Conservation (phyloP, 2,797 vertebrate genomes). For the Carapus acus region DNA sequence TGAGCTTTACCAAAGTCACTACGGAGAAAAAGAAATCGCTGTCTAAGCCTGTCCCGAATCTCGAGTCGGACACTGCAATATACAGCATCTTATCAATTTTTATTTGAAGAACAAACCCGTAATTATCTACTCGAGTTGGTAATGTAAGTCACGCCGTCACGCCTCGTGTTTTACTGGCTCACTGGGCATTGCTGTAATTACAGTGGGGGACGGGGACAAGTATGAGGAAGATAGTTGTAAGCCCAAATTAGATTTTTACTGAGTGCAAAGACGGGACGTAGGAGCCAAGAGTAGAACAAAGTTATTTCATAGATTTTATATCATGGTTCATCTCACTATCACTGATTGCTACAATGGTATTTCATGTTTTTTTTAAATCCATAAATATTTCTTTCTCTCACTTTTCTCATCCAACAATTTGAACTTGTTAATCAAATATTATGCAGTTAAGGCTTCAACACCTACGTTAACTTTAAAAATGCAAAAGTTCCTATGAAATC, state of each 20-base stretch:
- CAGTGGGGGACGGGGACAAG: constrained; percentile 3
- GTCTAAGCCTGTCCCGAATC: constrained; percentile 45
- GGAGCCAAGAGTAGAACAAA: no score
- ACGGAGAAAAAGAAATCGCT: constrained; percentile 37
- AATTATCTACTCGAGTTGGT: constrained; percentile 39
- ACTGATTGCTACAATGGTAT: no score
- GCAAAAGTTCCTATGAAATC: no score
- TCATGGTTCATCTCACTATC: no score
- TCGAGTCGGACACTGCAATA: constrained; percentile 7
- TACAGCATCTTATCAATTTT: constrained; percentile 17
- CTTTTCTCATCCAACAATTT: no score
- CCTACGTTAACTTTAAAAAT: no score
- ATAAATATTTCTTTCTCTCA: no score
- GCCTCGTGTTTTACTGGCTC: constrained; percentile 20
- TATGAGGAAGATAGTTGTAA: constrained; percentile 24
- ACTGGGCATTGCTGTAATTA: constrained; percentile 31
- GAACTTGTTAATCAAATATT: no score
- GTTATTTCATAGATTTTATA: no score
- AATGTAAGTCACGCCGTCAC: constrained; percentile 20
- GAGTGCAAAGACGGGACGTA: no score
- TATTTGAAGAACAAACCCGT: constrained; percentile 50
- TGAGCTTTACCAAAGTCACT: constrained; percentile 52
- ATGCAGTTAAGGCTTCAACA: no score
- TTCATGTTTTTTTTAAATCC: no score
- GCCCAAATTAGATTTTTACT: constrained; percentile 8